Percentiles rank a stretch among this genome's conserved stretches.
Conservation (phyloP, 2,797 vertebrate species). For the Podarcis siculus region DNA sequence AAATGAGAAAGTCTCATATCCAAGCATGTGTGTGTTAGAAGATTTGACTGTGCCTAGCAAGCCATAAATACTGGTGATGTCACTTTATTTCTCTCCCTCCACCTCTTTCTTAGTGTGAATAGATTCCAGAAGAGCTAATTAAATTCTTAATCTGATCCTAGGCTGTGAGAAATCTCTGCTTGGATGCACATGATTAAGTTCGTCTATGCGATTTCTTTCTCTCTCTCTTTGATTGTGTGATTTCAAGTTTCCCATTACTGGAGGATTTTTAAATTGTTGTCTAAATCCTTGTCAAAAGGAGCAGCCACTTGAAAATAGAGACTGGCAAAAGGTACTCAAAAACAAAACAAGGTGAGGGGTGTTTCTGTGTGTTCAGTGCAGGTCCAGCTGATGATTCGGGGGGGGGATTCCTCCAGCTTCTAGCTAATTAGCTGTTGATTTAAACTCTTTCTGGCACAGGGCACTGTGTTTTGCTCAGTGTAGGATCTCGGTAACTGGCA, state of each 20-base stretch:
- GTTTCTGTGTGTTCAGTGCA: not conserved
- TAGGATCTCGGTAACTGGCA: not conserved
- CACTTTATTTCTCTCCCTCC: slow-evolving; percentile 64
- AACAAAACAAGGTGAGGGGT: not conserved
- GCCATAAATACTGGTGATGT: slow-evolving; percentile 57
- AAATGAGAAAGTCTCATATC: slow-evolving; percentile 9
- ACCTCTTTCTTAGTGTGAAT: slow-evolving; percentile 62
- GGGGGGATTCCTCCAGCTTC: slow-evolving; percentile 22
- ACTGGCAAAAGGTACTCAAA: slow-evolving; percentile 36
- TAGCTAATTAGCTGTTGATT: slow-evolving; percentile 42
- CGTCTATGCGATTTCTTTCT: slow-evolving; percentile 67
- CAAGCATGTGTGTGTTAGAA: not conserved
- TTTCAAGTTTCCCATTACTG: slow-evolving; percentile 47
- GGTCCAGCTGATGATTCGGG: slow-evolving; percentile 27
- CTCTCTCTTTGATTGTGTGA: slow-evolving; percentile 12
- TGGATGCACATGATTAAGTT: slow-evolving; percentile 57
- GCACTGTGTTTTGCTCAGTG: not conserved
- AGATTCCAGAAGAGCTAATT: slow-evolving; percentile 86
- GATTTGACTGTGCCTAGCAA: slow-evolving; percentile 41
- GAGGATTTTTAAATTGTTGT: slow-evolving; percentile 19
- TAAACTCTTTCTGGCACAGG: slow-evolving; percentile 22
- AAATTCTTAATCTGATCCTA: slow-evolving; percentile 79
- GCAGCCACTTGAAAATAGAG: slow-evolving; percentile 33
- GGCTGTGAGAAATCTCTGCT: slow-evolving; percentile 70
- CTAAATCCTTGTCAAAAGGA: slow-evolving; percentile 38